Conservation (phyloP, 2,888 invertebrate species). For the Brachypalpus laphriformis region DNA sequence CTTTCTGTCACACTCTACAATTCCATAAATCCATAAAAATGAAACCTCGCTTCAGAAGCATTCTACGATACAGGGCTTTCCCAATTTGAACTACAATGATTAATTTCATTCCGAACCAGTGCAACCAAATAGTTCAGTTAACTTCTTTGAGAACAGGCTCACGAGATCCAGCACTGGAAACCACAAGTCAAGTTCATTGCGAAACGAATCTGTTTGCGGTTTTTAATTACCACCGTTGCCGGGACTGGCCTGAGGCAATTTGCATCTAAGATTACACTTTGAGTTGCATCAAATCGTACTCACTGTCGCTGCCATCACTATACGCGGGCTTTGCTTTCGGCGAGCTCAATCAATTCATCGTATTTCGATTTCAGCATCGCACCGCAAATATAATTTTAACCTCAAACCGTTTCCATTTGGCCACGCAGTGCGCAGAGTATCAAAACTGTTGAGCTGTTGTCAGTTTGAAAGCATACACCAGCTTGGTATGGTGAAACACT, state of each 20-base stretch:
- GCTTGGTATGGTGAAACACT: slow-evolving; percentile 43
- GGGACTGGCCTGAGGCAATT: slow-evolving; percentile 54
- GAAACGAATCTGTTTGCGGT: slow-evolving; percentile 66
- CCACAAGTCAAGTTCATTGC: slow-evolving; percentile 74
- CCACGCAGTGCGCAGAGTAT: slow-evolving; percentile 1
- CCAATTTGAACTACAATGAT: not conserved
- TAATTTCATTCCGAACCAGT: not conserved
- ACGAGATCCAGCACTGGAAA: not conserved
- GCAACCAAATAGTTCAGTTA: slow-evolving; percentile 29
- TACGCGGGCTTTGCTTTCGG: slow-evolving; percentile 13
- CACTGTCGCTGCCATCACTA: not conserved
- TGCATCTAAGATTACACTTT: slow-evolving; percentile 52
- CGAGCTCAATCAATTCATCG: slow-evolving; percentile 61
- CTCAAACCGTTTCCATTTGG: slow-evolving; percentile 40
- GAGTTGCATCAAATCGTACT: slow-evolving; percentile 58
- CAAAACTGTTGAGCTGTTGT: slow-evolving; percentile 3
- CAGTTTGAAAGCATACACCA: slow-evolving; percentile 52
- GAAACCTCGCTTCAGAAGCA: not conserved
- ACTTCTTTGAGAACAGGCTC: slow-evolving; percentile 21
- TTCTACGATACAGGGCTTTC: not conserved
- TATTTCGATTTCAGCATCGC: slow-evolving; percentile 67
- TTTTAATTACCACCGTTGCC: slow-evolving; percentile 62
- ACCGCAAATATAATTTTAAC: slow-evolving; percentile 47
- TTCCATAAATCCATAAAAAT: not conserved
- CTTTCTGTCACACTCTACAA: not conserved